A percentile compares a stretch with the other conserved stretches of the same genome.
phyloP scores from a whole-genome alignment of 2,888 invertebrate genomes.

The Drosophila melanocephala region DNA sequence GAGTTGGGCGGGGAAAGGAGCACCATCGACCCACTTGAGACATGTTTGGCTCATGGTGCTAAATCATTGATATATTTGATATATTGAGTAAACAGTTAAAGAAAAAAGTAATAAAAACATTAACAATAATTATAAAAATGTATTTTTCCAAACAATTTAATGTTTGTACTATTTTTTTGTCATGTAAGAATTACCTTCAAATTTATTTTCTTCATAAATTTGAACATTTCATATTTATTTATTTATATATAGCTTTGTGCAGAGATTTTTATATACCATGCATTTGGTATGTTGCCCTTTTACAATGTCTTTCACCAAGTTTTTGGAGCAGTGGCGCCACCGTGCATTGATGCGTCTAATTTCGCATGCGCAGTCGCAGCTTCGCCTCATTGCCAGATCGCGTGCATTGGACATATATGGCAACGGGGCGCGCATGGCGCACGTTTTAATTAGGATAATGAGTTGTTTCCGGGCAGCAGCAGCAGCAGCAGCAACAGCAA shows the following conservation, averaged over 20 bases:
- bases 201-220: background rate
- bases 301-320: background rate
- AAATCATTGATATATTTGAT: background rate
- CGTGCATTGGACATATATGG: slow-evolving; percentile 83
- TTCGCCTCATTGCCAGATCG: slow-evolving; percentile 82
- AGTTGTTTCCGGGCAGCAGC: slow-evolving; percentile 83
- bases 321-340: background rate
- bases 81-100: background rate
- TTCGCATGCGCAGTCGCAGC: slow-evolving; percentile 67
- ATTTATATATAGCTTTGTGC: background rate
- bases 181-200: background rate
- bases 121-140: background rate
- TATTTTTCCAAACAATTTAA: background rate
- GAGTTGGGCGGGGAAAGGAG: rapidly evolving
- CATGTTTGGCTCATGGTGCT: background rate
- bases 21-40: background rate
- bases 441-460: slow-evolving; percentile 85
- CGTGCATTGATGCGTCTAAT: slow-evolving; percentile 51
- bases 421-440: slow-evolving; percentile 79
- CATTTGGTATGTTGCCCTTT: background rate
- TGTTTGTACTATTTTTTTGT: background rate
- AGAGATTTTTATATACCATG: background rate
- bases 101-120: background rate
- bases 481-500: slow-evolving; percentile 37
- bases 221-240: background rate